Evolutionary conservation across 2,888 invertebrate species (phyloP), one percentile per base, ranked within the genome.

Genomic region (Protodeltote pygarga): DNA sequence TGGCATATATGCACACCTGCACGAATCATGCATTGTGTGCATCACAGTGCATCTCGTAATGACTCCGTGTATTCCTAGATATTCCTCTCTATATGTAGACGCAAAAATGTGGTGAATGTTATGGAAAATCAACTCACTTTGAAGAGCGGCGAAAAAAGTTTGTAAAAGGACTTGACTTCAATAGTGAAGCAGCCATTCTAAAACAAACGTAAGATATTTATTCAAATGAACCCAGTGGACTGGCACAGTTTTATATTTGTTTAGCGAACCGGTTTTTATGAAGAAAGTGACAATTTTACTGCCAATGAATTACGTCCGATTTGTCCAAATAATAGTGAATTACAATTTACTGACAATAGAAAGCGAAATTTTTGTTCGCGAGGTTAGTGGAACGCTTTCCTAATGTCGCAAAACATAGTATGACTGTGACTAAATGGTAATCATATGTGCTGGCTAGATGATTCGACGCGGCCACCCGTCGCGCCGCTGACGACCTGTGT

Each of bases 361-460:
- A 87, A 87, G 82, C 69, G 80, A 82, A 83, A 77, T 71, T 45
- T 29, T 51, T 64, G 29, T n/a, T n/a, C n/a, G n/a, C n/a, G 71
- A 75, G 83, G 82, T 83, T 66, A 85, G 81, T 83, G 70, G 83
- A 79, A 75, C 85, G 75, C 67, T 79, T 77, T 78, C 74, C 62
- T 77, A 70, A 70, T 71, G 67, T 77, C 68, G 75, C 74, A 77
- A 71, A 63, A 65, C 58, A 57, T 48, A 58, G 64, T 68, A 63
- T 62, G 59, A 68, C 75, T 77, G 80, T 77, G 73, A 69, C 85
- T 62, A 83, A 85, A 77, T 57, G 64, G 48, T 78, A 82, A 85
- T 82, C 60, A 69, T 51, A 54, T 52, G 52, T 48, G 39, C 14
- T 24, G 48, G 38, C 38, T 28, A 17, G 16, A 52, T 55, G 49